These are phyloP conservation scores for Nemotelus pantherinus DNA, from an alignment of 2,888 invertebrate species.

Conservation along the genomic window DNA sequence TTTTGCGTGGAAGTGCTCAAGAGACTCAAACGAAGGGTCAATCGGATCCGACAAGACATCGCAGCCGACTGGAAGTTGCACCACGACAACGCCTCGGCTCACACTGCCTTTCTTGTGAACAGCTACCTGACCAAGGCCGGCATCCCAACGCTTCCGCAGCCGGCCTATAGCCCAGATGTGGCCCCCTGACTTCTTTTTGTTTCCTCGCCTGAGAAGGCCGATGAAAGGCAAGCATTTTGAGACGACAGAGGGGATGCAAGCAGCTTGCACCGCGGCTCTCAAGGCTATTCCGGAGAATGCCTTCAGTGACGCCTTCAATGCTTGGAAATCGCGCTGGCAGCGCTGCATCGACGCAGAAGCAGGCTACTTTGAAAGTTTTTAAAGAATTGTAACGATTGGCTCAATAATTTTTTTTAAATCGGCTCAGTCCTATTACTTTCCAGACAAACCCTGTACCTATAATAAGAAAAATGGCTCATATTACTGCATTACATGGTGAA, in stretches of 20 bases:
- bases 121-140: slow-evolving; percentile 22
- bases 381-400: too few species aligned
- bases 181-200: slow-evolving; percentile 24
- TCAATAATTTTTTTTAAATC: slow-evolving; percentile 19
- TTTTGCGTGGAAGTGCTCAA: too few species aligned
- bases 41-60: too few species aligned
- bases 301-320: slow-evolving; percentile 19
- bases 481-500: too few species aligned
- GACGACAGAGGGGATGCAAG: slow-evolving; percentile 17
- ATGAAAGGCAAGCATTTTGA: slow-evolving; percentile 23
- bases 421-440: slow-evolving; percentile 26
- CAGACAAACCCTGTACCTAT: slow-evolving; percentile 9
- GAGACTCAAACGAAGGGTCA: too few species aligned
- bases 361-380: slow-evolving; percentile 26
- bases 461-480: too few species aligned
- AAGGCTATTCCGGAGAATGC: slow-evolving; percentile 24
- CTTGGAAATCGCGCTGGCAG: slow-evolving; percentile 21
- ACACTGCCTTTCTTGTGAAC: too few species aligned
- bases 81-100: slow-evolving; percentile 22
- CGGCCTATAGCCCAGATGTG: slow-evolving; percentile 15
- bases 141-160: slow-evolving; percentile 3
- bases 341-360: slow-evolving; percentile 24
- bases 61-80: slow-evolving; percentile 15
- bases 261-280: slow-evolving; percentile 25
- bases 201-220: slow-evolving; percentile 19